phyloP scores from a whole-genome alignment of 2,113 vertebrate species.

The Ahaetulla prasina region DNA sequence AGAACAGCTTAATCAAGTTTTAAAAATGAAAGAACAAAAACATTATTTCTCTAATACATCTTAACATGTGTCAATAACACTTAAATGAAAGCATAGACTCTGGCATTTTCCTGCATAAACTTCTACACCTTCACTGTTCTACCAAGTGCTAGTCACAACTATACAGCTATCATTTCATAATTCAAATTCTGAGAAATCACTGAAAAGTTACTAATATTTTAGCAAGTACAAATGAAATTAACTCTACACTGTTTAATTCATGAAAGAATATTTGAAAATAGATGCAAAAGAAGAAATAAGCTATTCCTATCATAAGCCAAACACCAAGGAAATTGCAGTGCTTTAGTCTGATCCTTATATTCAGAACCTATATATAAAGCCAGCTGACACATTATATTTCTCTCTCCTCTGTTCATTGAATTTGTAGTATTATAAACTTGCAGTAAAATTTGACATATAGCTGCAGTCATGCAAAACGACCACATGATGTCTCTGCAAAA shows the following conservation, averaged over 20 bases:
- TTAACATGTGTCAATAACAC: slow-evolving; percentile 42
- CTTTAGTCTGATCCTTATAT: neutral
- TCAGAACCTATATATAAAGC: neutral
- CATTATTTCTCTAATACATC: slow-evolving; percentile 43
- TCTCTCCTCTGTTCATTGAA: neutral
- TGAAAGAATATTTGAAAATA: neutral
- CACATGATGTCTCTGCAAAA: slow-evolving; percentile 22
- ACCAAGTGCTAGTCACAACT: slow-evolving; percentile 45
- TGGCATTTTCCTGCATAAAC: slow-evolving; percentile 43
- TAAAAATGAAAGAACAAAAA: slow-evolving; percentile 14
- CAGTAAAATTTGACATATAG: neutral
- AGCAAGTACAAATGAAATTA: slow-evolving; percentile 53
- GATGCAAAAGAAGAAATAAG: slow-evolving; percentile 3
- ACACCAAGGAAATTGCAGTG: neutral
- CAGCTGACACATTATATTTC: neutral
- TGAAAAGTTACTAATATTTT: slow-evolving; percentile 52
- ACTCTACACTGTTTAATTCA: slow-evolving; percentile 29
- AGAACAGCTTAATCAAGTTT: slow-evolving; percentile 21
- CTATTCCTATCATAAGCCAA: neutral
- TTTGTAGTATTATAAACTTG: neutral
- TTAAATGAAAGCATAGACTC: slow-evolving; percentile 45
- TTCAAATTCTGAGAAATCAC: slow-evolving; percentile 56
- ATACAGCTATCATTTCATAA: slow-evolving; percentile 54
- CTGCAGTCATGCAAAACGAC: slow-evolving; percentile 1
- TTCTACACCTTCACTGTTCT: slow-evolving; percentile 46